These are phyloP conservation scores for Tragulus kanchil DNA, from an alignment of 2,113 vertebrate species.

Conservation along the genomic window DNA sequence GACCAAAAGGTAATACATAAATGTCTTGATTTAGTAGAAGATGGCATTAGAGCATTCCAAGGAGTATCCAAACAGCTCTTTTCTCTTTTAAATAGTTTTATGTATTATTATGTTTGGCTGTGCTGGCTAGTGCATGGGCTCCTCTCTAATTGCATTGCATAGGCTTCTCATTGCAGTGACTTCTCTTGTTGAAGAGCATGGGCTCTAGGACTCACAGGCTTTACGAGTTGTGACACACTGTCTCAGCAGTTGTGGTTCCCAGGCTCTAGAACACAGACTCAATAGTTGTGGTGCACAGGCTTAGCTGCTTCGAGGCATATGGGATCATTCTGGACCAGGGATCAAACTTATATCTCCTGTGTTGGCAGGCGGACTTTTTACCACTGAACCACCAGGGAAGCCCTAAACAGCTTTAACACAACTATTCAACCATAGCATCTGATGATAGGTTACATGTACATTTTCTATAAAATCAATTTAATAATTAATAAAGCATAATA, in stretches of 20 bases:
- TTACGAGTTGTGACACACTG: background rate
- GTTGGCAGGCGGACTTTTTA: background rate
- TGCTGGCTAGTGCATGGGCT: no score
- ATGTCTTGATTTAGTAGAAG: background rate
- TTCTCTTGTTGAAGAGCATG: background rate
- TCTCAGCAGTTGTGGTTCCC: background rate
- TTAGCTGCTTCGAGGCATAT: background rate
- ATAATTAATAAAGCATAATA: conserved; percentile 37
- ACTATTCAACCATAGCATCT: background rate
- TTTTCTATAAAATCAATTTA: conserved; percentile 6
- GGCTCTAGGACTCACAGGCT: background rate
- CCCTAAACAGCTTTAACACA: background rate
- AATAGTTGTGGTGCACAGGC: background rate
- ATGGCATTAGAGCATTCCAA: background rate
- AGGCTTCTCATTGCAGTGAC: background rate
- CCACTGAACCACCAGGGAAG: background rate
- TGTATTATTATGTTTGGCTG: background rate
- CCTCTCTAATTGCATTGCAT: no score
- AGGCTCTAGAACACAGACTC: background rate
- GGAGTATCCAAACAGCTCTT: background rate
- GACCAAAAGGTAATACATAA: background rate
- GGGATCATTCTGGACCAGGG: background rate
- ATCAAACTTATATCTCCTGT: background rate
- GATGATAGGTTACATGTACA: background rate
- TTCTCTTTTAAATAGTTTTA: no score